phyloP scores from a whole-genome alignment of 1,140 invertebrate species.

The Zaprionus taronus region DNA sequence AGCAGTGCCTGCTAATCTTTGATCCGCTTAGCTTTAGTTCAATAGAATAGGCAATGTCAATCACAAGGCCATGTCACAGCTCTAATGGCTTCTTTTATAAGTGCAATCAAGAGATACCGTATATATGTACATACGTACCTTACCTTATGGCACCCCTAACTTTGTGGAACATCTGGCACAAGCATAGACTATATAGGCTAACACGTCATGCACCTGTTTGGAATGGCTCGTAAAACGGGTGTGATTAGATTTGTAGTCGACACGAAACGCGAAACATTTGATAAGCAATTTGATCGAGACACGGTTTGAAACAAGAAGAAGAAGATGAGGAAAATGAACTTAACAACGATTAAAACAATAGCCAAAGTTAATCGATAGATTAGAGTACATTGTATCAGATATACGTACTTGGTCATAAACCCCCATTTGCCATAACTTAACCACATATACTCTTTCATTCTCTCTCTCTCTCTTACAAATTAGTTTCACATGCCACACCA shows the following conservation, averaged over 20 bases:
- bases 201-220: conserved; percentile 26
- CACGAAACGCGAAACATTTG: background rate
- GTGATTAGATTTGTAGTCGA: conserved; percentile 26
- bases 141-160: background rate
- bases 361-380: conserved; percentile 20
- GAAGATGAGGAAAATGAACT: conserved; percentile 7
- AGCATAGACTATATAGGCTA: background rate
- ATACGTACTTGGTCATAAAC: background rate
- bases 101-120: conserved; percentile 18
- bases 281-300: conserved; percentile 8
- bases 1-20: conserved; percentile 3
- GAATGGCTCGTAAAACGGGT: conserved; percentile 19
- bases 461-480: background rate
- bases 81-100: background rate
- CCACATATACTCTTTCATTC: background rate
- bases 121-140: background rate
- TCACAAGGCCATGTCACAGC: conserved; percentile 42
- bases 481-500: conserved; percentile 18
- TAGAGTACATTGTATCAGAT: conserved; percentile 8
- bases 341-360: conserved; percentile 5
- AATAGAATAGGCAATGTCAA: conserved; percentile 50
- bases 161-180: conserved; percentile 18
- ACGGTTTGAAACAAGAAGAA: background rate
- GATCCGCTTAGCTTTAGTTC: background rate
- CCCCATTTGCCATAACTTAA: background rate